Evolutionary conservation across 2,113 vertebrate genomes (phyloP).

Genomic region (Meles meles): DNA sequence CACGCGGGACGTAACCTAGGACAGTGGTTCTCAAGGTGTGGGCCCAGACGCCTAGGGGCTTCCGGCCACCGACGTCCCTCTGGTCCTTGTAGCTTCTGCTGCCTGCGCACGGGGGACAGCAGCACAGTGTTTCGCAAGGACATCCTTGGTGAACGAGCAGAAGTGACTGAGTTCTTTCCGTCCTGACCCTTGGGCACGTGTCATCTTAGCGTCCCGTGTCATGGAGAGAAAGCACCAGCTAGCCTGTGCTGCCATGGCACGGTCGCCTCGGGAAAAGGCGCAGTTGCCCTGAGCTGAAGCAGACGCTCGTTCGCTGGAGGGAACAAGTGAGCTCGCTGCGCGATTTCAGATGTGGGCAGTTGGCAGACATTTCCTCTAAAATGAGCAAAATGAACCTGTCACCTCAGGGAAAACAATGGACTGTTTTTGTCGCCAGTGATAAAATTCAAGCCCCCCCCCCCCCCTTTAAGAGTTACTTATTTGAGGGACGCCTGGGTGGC

Average conservation of each 20-base stretch:
- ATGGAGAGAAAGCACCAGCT: neutral
- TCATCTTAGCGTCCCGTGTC: neutral
- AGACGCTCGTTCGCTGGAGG: neutral
- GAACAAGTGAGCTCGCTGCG: neutral
- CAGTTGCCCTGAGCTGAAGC: neutral
- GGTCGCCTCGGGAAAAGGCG: neutral
- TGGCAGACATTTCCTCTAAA: neutral
- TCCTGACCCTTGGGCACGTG: neutral
- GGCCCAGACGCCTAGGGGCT: neutral
- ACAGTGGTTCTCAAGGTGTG: neutral
- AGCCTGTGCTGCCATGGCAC: neutral
- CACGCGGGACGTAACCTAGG: neutral
- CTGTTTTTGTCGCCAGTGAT: neutral
- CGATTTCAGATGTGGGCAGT: neutral
- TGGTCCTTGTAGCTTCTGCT: neutral
- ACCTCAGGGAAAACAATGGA: neutral
- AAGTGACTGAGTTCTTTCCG: neutral
- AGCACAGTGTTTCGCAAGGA: neutral
- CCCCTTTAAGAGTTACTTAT: no score
- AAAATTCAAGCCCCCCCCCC: neutral
- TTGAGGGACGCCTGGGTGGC: no score
- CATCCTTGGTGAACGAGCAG: neutral
- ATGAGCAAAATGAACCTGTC: neutral
- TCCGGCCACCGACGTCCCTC: neutral
- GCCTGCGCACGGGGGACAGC: rapidly evolving